These are phyloP conservation scores for Aurelia aurita complex sp. Pacific DNA, from an alignment of 30 jellyfish, hydroid and myxozoan species.

Conservation along the genomic window DNA sequence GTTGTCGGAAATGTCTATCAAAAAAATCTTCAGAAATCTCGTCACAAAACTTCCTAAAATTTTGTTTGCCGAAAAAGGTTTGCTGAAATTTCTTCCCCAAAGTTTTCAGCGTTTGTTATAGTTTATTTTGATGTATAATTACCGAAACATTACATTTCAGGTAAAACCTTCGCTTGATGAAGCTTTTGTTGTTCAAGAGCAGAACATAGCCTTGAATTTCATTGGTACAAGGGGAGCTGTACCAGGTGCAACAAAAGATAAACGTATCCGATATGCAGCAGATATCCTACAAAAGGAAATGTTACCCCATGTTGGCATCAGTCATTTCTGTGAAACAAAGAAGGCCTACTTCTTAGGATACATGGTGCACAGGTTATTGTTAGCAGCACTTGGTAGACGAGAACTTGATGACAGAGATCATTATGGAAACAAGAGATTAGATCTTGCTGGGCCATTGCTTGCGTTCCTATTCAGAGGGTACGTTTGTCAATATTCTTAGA, in stretches of 20 bases:
- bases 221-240: conserved; percentile 99
- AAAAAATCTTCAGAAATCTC: too few species aligned
- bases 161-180: conserved; percentile 99
- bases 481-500: neutral
- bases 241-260: conserved; percentile 99
- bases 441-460: conserved; percentile 99
- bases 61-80: too few species aligned
- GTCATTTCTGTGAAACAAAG: conserved; percentile 99
- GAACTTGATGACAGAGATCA: conserved; percentile 99
- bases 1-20: too few species aligned
- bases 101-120: too few species aligned
- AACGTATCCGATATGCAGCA: conserved; percentile 93
- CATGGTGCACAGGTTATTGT: conserved; percentile 96
- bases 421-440: conserved; percentile 98
- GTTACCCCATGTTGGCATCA: conserved; percentile 99
- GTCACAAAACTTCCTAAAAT: too few species aligned
- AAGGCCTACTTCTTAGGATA: conserved; percentile 99
- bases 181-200: conserved; percentile 99
- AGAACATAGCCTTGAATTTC: conserved; percentile 95
- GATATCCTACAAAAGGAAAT: conserved; percentile 98
- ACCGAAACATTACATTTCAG: conserved; percentile 33
- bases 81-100: too few species aligned
- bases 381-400: conserved; percentile 98
- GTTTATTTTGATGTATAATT: too few species aligned
- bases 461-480: conserved; percentile 99